Conservation (phyloP, 2,113 vertebrate genomes). For the Misgurnus anguillicaudatus region DNA sequence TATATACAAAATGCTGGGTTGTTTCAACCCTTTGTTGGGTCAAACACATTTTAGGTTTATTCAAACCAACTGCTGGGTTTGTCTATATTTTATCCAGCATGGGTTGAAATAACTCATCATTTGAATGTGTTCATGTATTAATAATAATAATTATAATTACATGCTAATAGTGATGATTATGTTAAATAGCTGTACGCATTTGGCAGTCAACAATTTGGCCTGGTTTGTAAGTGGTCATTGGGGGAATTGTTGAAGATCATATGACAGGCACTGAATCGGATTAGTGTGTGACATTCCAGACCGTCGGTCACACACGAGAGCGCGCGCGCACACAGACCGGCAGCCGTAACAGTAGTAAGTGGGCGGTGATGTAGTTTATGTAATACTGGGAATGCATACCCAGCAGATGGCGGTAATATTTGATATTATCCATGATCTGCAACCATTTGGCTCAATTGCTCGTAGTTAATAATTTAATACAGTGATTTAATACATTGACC, state of each 20-base stretch:
- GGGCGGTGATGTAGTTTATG: constrained; percentile 61
- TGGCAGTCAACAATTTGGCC: constrained; percentile 19
- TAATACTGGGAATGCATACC: constrained; percentile 69
- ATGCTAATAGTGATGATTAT: not conserved
- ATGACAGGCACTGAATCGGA: constrained; percentile 71
- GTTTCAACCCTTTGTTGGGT: too few species aligned
- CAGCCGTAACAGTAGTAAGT: constrained; percentile 58
- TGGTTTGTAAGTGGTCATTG: constrained; percentile 45
- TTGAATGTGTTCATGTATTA: too few species aligned
- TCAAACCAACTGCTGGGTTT: too few species aligned
- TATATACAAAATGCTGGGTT: too few species aligned
- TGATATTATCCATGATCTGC: constrained; percentile 57
- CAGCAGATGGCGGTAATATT: constrained; percentile 77
- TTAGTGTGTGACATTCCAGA: constrained; percentile 65
- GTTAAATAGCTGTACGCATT: not conserved
- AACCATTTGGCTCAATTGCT: constrained; percentile 55
- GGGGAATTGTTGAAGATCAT: constrained; percentile 65
- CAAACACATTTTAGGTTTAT: too few species aligned
- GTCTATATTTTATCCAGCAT: too few species aligned
- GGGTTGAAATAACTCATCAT: too few species aligned
- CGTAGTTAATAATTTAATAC: constrained; percentile 41
- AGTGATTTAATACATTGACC: not conserved
- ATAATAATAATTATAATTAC: not conserved
- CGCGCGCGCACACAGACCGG: constrained; percentile 19
- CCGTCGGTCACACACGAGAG: constrained; percentile 42